Percentiles rank a stretch among this genome's conserved stretches.
Conservation (phyloP, 2,113 vertebrate genomes). For the Dasyprocta punctata region DNA sequence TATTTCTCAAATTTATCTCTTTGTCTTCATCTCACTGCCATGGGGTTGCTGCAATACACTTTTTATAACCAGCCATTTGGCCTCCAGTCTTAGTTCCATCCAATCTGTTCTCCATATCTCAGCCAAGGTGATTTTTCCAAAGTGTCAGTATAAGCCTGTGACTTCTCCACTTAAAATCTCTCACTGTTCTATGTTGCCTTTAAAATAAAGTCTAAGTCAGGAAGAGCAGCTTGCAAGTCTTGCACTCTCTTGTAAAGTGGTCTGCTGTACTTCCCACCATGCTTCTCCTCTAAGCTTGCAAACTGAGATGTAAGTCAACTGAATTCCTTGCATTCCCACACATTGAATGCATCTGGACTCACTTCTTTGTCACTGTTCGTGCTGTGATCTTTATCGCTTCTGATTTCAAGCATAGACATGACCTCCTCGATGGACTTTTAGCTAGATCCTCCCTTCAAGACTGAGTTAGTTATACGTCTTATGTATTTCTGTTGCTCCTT, state of each 20-base stretch:
- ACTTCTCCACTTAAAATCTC: conserved; percentile 45
- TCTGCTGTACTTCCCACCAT: background rate
- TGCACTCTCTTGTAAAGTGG: background rate
- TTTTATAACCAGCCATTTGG: conserved; percentile 57
- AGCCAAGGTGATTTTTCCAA: conserved; percentile 57
- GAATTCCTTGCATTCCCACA: background rate
- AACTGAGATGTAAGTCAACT: background rate
- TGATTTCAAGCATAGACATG: background rate
- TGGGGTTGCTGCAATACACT: background rate
- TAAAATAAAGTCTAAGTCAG: conserved; percentile 30
- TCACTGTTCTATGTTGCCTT: background rate
- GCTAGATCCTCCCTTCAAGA: background rate
- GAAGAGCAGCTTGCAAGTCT: conserved; percentile 16
- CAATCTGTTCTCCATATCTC: conserved; percentile 32
- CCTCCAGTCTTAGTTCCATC: background rate
- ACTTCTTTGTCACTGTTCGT: background rate
- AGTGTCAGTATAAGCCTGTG: conserved; percentile 21
- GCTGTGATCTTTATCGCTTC: background rate
- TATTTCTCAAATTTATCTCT: conserved; percentile 40
- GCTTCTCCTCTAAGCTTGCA: background rate
- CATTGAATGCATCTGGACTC: background rate
- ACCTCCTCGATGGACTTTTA: background rate
- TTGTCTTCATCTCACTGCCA: background rate
- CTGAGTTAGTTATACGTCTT: background rate
- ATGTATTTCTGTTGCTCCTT: background rate